A percentile compares a stretch with the other conserved stretches of the same genome.
phyloP scores from a whole-genome alignment of 35 echinoderm and acorn worm genomes.

The Patiria miniata region DNA sequence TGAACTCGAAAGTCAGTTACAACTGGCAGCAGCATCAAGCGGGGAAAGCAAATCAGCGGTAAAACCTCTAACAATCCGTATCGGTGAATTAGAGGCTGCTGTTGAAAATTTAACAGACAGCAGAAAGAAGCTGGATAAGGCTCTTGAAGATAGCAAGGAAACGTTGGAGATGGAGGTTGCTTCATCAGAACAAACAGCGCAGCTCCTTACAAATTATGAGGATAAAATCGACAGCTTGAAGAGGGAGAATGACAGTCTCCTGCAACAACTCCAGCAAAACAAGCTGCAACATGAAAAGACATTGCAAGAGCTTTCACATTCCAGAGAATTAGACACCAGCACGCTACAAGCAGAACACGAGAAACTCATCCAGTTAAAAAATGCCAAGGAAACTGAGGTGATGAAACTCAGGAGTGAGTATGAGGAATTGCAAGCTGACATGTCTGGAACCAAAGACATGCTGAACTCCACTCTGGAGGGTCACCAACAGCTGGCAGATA shows the following conservation, averaged over 20 bases:
- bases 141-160: conserved; percentile 18
- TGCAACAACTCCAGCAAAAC: conserved; percentile 29
- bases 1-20: background rate
- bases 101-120: background rate
- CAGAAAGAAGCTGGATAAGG: conserved; percentile 24
- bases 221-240: conserved; percentile 32
- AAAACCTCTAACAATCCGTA: background rate
- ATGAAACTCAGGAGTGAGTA: conserved; percentile 52
- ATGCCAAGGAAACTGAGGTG: conserved; percentile 46
- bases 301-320: conserved; percentile 31
- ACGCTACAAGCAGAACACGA: conserved; percentile 42
- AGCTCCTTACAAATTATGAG: conserved; percentile 23
- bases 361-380: conserved; percentile 37
- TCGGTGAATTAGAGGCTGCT: background rate
- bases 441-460: conserved; percentile 72
- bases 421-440: conserved; percentile 67
- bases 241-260: conserved; percentile 34
- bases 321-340: conserved; percentile 33
- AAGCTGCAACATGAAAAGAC: conserved; percentile 37
- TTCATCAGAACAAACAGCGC: background rate
- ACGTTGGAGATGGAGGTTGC: conserved; percentile 19
- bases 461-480: conserved; percentile 73
- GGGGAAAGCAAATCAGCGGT: background rate
- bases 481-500: conserved; percentile 67
- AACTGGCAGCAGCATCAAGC: background rate